Conservation (phyloP, 30 jellyfish, hydroid and myxozoan species). For the Phacellophora camtschatica region DNA sequence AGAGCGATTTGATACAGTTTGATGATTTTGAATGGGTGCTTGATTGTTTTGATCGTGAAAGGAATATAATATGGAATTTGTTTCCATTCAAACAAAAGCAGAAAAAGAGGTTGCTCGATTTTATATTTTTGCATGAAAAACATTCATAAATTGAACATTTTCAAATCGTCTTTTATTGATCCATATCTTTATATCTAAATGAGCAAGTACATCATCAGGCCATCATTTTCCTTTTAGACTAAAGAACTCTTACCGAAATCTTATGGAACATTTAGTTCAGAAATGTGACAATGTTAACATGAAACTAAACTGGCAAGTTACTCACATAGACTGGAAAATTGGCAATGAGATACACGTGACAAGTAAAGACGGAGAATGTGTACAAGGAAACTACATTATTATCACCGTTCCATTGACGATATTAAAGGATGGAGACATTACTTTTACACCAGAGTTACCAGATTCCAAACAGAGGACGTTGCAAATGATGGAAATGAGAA, state of each 20-base stretch:
- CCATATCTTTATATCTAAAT: too few relatives aligned
- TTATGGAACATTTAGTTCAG: slow-evolving; percentile 2
- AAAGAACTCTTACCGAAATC: neutral
- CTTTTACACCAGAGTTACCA: slow-evolving; percentile 22
- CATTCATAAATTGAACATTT: too few relatives aligned
- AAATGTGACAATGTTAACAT: slow-evolving; percentile 8
- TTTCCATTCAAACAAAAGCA: too few relatives aligned
- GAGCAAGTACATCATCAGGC: too few relatives aligned
- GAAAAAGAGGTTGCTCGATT: too few relatives aligned
- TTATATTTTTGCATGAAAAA: too few relatives aligned
- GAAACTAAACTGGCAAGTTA: slow-evolving; percentile 41
- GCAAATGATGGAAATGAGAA: slow-evolving; percentile 51
- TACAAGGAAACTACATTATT: neutral
- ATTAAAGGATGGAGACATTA: slow-evolving; percentile 38
- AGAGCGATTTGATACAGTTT: too few relatives aligned
- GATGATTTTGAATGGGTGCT: too few relatives aligned
- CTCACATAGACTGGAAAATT: slow-evolving; percentile 2
- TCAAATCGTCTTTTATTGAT: too few relatives aligned
- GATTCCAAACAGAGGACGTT: neutral
- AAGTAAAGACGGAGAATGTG: neutral
- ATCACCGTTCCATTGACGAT: slow-evolving; percentile 51
- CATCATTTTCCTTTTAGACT: slow-evolving; percentile 51
- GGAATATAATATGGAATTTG: too few relatives aligned
- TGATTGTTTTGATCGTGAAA: too few relatives aligned
- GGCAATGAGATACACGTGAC: neutral